Base-by-base conservation (phyloP, 2,888 invertebrate species). In the Nebria salina region DNA sequence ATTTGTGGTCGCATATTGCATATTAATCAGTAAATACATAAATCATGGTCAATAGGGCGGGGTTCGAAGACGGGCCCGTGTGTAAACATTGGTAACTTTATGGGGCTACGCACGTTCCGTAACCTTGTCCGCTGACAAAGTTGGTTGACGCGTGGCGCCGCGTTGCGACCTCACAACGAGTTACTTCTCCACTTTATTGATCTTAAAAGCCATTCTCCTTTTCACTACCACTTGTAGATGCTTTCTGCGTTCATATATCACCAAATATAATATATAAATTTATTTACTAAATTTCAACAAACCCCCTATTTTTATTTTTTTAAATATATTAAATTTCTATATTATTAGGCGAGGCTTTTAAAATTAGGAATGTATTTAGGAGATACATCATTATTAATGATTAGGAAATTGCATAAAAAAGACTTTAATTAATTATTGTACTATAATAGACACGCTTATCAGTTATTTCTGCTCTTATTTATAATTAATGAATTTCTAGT, bases 1-100 rank as follows among this genome's bases (percentile, higher is more conserved):
- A 88, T 88, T 87, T 87, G 87, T 86, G 87, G 85, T 86, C 81
- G 85, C 85, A 85, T 86, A 86, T 87, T 88, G 88, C 88, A 88
- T 88, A 88, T 88, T 88, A 88, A 88, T 88, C 87, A 87, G 86
- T 78, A 83, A 84, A 86, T 84, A 84, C 83, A 88, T 88, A 88
- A 88, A 88, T 88, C 88, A 87, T 87, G 82, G 82, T 76, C 81
- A 80, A 80, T 83, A 84, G 85, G 70, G 85, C 85, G 85, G 85
- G 83, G 83, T 84, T 82, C 83, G 83, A 84, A 84, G 85, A 86
- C 86, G 85, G 84, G 83, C 84, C 85, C 85, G 84, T 84, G 54
- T 54, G 85, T 85, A 85, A 85, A 85, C 86, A 84, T 83, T 72
- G 82, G 83, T 83, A 83, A 83, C 26, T 54, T 54, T 54, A 54